Conservation (phyloP, 2,797 vertebrate species). For the Platalea minor region DNA sequence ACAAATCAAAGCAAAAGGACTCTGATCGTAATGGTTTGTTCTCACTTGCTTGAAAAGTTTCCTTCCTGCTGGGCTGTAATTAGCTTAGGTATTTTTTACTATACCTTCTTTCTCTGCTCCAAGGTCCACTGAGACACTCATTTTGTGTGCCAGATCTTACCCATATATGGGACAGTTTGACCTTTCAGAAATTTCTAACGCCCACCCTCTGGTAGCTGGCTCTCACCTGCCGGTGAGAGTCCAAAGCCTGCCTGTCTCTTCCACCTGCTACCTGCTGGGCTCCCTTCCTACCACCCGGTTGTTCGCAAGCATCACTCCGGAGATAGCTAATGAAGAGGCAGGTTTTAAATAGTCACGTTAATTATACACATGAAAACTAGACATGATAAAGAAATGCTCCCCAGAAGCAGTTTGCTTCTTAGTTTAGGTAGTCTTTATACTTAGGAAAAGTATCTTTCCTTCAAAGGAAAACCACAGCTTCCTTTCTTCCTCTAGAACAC, state of each 20-base stretch:
- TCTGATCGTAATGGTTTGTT: background rate
- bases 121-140: background rate
- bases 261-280: background rate
- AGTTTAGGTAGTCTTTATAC: background rate
- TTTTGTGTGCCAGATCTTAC: background rate
- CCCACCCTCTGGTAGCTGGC: background rate
- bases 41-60: background rate
- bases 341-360: background rate
- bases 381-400: background rate
- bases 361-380: background rate
- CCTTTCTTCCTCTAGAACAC: background rate
- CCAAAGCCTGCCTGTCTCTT: background rate
- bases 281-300: background rate
- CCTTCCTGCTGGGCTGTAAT: background rate
- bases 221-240: background rate
- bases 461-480: background rate
- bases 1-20: background rate
- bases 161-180: background rate
- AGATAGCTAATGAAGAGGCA: background rate
- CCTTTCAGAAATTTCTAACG: background rate
- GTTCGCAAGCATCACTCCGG: background rate
- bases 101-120: background rate
- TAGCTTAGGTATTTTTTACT: background rate
- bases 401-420: background rate
- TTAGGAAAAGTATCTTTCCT: background rate